Percentiles rank a stretch among this genome's conserved stretches.
These are phyloP conservation scores for Corythaeola cristata DNA, from an alignment of 2,113 vertebrate genomes.

Conservation along the genomic window DNA sequence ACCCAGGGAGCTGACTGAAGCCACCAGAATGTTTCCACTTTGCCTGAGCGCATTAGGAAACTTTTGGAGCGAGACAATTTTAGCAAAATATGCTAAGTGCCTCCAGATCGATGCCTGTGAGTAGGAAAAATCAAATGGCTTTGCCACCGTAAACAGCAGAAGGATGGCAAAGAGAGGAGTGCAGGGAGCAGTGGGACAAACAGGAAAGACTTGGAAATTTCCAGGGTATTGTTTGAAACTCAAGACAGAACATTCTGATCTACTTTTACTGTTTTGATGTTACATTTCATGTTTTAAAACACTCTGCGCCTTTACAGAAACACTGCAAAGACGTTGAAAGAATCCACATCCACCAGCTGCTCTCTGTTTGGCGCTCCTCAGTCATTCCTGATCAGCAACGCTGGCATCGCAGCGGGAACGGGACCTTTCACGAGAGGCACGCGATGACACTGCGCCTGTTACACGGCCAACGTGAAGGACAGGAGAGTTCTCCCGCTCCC, in stretches of 20 bases:
- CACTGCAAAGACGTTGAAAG: constrained; percentile 9
- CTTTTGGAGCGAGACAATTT: neutral
- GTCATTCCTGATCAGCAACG: neutral
- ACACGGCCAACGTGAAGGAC: fast-evolving
- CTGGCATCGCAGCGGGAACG: neutral
- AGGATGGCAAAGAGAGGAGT: constrained; percentile 19
- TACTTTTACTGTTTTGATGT: constrained; percentile 57
- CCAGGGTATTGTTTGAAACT: constrained; percentile 50
- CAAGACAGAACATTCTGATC: constrained; percentile 62
- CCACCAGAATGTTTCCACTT: constrained; percentile 37
- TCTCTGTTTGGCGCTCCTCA: constrained; percentile 3
- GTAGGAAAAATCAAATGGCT: constrained; percentile 27
- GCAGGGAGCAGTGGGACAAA: constrained; percentile 10
- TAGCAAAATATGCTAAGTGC: constrained; percentile 44
- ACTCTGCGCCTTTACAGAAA: constrained; percentile 20
- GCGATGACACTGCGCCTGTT: neutral
- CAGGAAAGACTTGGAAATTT: constrained; percentile 54
- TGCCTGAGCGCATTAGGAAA: neutral
- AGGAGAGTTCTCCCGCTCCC: neutral
- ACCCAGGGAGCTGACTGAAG: neutral
- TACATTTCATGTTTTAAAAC: constrained; percentile 47
- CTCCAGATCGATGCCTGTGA: constrained; percentile 52
- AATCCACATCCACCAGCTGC: constrained; percentile 32
- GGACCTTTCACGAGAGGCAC: neutral
- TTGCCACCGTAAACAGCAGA: constrained; percentile 42